Percentiles rank a stretch among this genome's conserved stretches.
These are phyloP conservation scores for Epinotia nisella DNA, from an alignment of 2,888 invertebrate species.

Conservation along the genomic window DNA sequence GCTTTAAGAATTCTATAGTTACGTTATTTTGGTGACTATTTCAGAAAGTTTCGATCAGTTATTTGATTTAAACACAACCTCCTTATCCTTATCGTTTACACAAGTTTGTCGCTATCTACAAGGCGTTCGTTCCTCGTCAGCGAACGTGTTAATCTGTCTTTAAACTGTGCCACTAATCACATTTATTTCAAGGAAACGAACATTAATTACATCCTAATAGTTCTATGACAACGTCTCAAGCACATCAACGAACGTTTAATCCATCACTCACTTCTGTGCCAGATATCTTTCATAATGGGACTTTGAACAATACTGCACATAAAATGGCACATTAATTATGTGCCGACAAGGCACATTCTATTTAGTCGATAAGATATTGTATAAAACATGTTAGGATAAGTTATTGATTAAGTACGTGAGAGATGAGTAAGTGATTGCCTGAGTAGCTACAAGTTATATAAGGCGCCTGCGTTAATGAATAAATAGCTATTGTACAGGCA, in stretches of 20 bases:
- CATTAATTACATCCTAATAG: background rate
- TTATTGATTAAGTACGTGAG: too few relatives aligned
- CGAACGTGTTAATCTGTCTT: background rate
- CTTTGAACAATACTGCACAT: background rate
- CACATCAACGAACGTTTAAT: conserved; percentile 4
- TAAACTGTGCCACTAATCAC: background rate
- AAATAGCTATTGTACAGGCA: too few relatives aligned
- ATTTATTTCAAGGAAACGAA: conserved; percentile 1
- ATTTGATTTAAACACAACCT: background rate
- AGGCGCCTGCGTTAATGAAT: too few relatives aligned
- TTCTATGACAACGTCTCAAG: background rate
- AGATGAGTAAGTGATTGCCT: too few relatives aligned
- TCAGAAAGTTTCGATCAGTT: background rate
- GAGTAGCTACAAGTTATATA: too few relatives aligned
- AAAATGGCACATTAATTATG: background rate
- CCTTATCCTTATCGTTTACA: background rate
- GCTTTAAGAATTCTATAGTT: background rate
- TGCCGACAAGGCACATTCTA: too few relatives aligned
- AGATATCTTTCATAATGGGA: background rate
- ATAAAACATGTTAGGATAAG: too few relatives aligned
- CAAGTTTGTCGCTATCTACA: background rate
- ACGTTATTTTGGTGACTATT: background rate
- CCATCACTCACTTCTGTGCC: conserved; percentile 4
- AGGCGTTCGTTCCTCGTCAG: background rate
- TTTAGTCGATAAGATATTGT: too few relatives aligned